phyloP scores from a whole-genome alignment of 30 jellyfish, hydroid and myxozoan species.

The Aurelia aurita region DNA sequence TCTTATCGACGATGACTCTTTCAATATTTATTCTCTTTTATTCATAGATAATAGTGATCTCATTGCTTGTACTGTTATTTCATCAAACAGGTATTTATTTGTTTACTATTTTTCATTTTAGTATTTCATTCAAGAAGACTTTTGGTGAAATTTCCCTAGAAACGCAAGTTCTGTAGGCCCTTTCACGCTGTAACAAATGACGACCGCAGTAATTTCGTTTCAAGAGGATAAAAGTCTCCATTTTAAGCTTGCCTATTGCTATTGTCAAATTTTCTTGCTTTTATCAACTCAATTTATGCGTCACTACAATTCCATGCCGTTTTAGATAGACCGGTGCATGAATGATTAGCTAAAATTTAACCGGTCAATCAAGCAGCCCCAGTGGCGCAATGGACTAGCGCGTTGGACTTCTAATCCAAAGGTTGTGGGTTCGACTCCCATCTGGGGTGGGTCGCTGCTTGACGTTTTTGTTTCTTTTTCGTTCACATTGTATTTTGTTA shows the following conservation, averaged over 20 bases:
- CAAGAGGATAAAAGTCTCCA: too few relatives aligned
- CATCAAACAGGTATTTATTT: conserved; percentile 69
- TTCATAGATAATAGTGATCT: conserved; percentile 83
- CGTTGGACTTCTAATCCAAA: conserved; percentile 84
- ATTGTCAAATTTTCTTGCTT: too few relatives aligned
- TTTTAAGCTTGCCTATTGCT: too few relatives aligned
- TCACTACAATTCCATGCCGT: too few relatives aligned
- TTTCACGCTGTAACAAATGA: too few relatives aligned
- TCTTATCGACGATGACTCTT: not conserved
- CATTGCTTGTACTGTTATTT: conserved; percentile 87
- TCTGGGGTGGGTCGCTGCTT: conserved; percentile 86
- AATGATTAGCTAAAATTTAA: not conserved
- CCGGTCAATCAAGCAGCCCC: conserved; percentile 61
- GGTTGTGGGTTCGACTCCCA: conserved; percentile 91
- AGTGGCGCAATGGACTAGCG: conserved; percentile 91
- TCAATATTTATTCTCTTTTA: not conserved
- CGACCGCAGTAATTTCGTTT: too few relatives aligned
- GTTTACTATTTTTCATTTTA: not conserved
- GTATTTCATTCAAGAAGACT: too few relatives aligned
- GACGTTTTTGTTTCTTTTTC: not conserved
- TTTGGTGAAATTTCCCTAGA: not conserved
- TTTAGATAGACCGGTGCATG: not conserved
- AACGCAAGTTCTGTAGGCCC: too few relatives aligned
- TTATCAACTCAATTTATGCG: too few relatives aligned
- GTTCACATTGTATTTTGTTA: too few relatives aligned